phyloP scores from a whole-genome alignment of 2,113 vertebrate genomes.

The Tenebrosternarchus preto region DNA sequence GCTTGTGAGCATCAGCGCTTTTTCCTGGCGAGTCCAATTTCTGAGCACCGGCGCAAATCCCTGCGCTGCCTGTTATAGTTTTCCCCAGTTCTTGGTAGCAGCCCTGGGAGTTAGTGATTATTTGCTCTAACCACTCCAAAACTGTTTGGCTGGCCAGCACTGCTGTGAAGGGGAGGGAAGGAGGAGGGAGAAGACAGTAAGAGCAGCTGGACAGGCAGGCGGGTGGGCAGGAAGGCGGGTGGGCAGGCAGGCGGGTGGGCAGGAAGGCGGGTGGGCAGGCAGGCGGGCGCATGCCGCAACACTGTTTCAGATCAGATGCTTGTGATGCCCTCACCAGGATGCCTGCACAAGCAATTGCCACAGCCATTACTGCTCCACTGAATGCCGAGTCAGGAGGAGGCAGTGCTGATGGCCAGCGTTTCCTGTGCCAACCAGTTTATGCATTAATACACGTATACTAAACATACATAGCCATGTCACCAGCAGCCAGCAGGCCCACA shows the following conservation, averaged over 20 bases:
- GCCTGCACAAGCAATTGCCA: slow-evolving; percentile 1
- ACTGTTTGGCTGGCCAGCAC: slow-evolving; percentile 38
- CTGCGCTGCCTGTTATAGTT: slow-evolving; percentile 23
- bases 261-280: too few relatives aligned
- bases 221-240: neutral
- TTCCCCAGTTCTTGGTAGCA: slow-evolving; percentile 34
- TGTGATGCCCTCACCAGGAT: too few relatives aligned
- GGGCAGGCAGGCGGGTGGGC: neutral
- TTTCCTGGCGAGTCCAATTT: slow-evolving; percentile 46
- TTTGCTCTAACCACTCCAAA: slow-evolving; percentile 51
- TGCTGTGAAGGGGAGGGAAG: slow-evolving; percentile 7
- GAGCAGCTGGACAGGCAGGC: neutral
- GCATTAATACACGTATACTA: slow-evolving; percentile 11
- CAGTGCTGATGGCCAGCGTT: slow-evolving; percentile 4
- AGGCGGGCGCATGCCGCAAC: slow-evolving; percentile 9
- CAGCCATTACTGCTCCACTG: slow-evolving; percentile 26
- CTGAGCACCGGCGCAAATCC: slow-evolving; percentile 43
- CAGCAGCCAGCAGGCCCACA: neutral
- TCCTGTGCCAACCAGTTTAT: slow-evolving; percentile 25
- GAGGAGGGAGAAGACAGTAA: neutral
- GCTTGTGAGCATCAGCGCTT: slow-evolving; percentile 26
- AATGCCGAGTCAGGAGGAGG: slow-evolving; percentile 24
- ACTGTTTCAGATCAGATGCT: slow-evolving; percentile 50
- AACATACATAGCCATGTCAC: neutral
- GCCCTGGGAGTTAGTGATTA: slow-evolving; percentile 50